Evolutionary conservation across 53 echinoderm and acorn worm species (phyloP).

Genomic region (Patiria pectinifera): DNA sequence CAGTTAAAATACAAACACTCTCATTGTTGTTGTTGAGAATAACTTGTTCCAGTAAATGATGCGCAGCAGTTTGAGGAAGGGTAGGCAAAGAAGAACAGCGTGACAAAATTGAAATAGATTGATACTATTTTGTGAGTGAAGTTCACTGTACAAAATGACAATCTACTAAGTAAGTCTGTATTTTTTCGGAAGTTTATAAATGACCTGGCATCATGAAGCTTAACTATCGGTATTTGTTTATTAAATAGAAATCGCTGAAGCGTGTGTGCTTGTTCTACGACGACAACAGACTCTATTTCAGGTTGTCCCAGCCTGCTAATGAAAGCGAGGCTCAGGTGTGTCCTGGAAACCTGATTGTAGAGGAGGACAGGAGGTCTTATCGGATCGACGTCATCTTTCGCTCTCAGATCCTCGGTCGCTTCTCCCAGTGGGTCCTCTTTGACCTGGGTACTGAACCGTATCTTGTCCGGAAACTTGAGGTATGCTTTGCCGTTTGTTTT

Average conservation of each 20-base stretch:
- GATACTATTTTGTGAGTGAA: too few species aligned
- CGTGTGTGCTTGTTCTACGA: constrained; percentile 87
- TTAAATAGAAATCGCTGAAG: constrained; percentile 71
- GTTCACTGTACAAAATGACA: too few species aligned
- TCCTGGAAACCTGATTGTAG: constrained; percentile 70
- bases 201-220: too few species aligned
- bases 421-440: constrained; percentile 91
- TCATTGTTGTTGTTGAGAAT: too few species aligned
- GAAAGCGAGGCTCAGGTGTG: constrained; percentile 80
- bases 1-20: too few species aligned
- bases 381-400: constrained; percentile 70
- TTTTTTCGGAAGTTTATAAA: too few species aligned
- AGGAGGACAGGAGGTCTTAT: constrained; percentile 42
- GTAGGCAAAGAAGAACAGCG: too few species aligned
- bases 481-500: not conserved
- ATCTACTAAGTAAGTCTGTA: too few species aligned
- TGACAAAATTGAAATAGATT: too few species aligned
- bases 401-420: constrained; percentile 65
- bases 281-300: constrained; percentile 78
- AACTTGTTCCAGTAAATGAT: too few species aligned
- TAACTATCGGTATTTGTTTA: not conserved
- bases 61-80: too few species aligned
- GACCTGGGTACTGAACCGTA: constrained; percentile 70
- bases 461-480: constrained; percentile 44
- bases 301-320: constrained; percentile 67